phyloP scores from a whole-genome alignment of 2,797 vertebrate genomes.

The Notolepis coatsorum region DNA sequence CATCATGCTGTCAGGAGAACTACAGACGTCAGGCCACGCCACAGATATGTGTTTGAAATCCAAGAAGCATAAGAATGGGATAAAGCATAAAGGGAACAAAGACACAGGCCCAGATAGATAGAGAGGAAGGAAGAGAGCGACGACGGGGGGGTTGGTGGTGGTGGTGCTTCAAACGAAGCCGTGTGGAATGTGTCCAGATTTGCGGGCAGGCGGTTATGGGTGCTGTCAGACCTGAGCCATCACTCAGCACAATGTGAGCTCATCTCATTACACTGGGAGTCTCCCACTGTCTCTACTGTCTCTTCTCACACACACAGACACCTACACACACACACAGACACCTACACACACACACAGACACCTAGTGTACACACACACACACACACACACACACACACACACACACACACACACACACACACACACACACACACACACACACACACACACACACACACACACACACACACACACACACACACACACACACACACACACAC shows the following conservation, averaged over 20 bases:
- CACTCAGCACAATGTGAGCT: conserved; percentile 59
- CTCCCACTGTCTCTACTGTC: conserved; percentile 39
- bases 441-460: too few relatives aligned
- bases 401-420: neutral
- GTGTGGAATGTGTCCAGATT: conserved; percentile 59
- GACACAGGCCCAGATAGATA: conserved; percentile 36
- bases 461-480: too few relatives aligned
- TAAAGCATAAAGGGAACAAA: conserved; percentile 60
- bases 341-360: neutral
- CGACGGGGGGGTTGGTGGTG: neutral
- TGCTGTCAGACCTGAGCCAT: conserved; percentile 58
- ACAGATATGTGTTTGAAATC: conserved; percentile 78
- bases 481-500: neutral
- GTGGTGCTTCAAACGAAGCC: conserved; percentile 56
- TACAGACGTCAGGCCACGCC: conserved; percentile 69
- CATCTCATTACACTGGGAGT: conserved; percentile 57
- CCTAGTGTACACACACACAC: neutral
- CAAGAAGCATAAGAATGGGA: conserved; percentile 75
- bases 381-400: neutral
- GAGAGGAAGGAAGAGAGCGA: conserved; percentile 22
- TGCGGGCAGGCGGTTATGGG: conserved; percentile 43
- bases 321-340: neutral
- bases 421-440: neutral
- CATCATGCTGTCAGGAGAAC: conserved; percentile 69
- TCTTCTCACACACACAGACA: neutral